A percentile compares a stretch with the other conserved stretches of the same genome.
Evolutionary conservation across 1,140 invertebrate species (phyloP).

Genomic region (Hermetia illucens): DNA sequence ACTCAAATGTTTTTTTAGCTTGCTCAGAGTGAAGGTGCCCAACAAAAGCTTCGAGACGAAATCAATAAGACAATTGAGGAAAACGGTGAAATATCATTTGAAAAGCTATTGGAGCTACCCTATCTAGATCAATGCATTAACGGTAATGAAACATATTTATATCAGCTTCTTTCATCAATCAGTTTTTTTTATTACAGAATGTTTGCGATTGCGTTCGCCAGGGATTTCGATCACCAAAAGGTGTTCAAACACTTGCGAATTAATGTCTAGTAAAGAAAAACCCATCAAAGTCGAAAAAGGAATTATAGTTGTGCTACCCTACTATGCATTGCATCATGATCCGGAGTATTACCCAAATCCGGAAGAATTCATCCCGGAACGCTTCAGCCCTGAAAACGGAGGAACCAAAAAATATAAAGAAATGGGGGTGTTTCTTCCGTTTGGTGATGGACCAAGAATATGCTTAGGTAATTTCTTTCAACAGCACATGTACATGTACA

Average conservation of each 20-base stretch:
- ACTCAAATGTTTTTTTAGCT: conserved; percentile 46
- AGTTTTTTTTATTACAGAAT: conserved; percentile 23
- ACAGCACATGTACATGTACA: background rate
- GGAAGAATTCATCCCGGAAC: conserved; percentile 41
- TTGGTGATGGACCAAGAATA: conserved; percentile 42
- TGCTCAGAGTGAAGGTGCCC: conserved; percentile 38
- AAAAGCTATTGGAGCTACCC: conserved; percentile 16
- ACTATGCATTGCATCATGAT: conserved; percentile 51
- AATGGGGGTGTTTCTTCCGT: conserved; percentile 28
- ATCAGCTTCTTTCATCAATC: background rate
- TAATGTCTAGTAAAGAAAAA: conserved; percentile 20
- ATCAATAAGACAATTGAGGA: conserved; percentile 16
- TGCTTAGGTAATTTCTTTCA: conserved; percentile 35
- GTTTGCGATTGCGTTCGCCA: conserved; percentile 37
- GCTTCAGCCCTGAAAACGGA: conserved; percentile 38
- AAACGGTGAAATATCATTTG: conserved; percentile 11
- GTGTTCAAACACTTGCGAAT: conserved; percentile 28
- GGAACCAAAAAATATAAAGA: conserved; percentile 6
- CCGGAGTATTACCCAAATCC: conserved; percentile 49
- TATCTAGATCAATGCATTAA: conserved; percentile 24
- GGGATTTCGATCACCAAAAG: conserved; percentile 33
- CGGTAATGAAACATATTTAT: conserved; percentile 11
- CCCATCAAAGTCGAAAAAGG: conserved; percentile 20
- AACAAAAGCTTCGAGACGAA: conserved; percentile 44
- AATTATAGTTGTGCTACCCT: conserved; percentile 38